Conservation (phyloP, 2,113 vertebrate species). For the Cavia porcellus region DNA sequence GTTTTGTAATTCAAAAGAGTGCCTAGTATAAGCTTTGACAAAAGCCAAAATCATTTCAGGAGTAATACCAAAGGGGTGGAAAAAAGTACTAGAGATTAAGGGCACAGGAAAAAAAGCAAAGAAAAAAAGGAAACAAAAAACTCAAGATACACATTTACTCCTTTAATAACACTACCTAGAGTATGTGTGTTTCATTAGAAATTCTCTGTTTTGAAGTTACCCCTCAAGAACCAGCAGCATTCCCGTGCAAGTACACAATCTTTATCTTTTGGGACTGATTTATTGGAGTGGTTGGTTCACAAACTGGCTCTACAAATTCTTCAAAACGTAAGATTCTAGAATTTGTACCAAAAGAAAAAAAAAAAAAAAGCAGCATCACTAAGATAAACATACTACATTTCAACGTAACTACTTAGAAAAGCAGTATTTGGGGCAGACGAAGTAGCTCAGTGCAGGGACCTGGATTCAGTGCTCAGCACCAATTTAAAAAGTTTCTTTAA, state of each 20-base stretch:
- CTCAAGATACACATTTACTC: background rate
- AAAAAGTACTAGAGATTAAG: background rate
- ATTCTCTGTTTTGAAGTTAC: constrained; percentile 44
- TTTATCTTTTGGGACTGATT: constrained; percentile 21
- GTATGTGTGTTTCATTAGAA: background rate
- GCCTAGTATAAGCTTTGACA: background rate
- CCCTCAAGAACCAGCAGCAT: background rate
- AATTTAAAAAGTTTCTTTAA: background rate
- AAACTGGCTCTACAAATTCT: background rate
- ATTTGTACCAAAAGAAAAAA: background rate
- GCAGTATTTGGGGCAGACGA: background rate
- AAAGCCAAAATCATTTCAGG: background rate
- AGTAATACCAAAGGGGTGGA: background rate
- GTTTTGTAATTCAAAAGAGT: constrained; percentile 30
- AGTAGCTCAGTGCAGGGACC: background rate
- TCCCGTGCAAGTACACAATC: constrained; percentile 15
- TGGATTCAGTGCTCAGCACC: background rate
- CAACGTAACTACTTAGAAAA: constrained; percentile 38
- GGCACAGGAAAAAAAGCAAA: background rate
- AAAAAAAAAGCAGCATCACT: background rate
- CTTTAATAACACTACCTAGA: constrained; percentile 30
- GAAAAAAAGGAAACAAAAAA: background rate
- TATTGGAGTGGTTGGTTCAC: background rate
- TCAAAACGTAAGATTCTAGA: constrained; percentile 8
- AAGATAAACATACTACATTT: background rate